Conservation (phyloP, 2,888 invertebrate genomes). For the Cheilosia vulpina region DNA sequence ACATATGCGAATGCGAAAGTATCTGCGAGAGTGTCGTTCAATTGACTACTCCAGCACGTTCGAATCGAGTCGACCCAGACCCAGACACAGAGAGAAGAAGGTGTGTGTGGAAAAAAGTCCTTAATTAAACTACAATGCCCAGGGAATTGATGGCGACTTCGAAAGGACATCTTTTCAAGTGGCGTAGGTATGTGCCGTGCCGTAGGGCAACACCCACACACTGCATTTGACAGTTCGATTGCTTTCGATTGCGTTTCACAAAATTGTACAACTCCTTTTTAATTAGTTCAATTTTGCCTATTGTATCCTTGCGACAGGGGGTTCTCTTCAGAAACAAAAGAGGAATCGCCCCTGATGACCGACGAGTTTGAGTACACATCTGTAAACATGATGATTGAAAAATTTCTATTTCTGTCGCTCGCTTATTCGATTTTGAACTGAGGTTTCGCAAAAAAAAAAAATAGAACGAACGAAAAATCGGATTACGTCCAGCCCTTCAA, state of each 20-base stretch:
- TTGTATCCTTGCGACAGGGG: constrained; percentile 34
- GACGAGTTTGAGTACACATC: not conserved
- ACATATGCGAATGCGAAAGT: constrained; percentile 6
- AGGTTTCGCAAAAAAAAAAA: not conserved
- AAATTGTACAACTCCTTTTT: constrained; percentile 60
- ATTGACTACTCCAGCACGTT: constrained; percentile 66
- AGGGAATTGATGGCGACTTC: constrained; percentile 59
- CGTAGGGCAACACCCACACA: constrained; percentile 48
- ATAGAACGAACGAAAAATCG: constrained; percentile 24
- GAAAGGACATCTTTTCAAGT: constrained; percentile 71
- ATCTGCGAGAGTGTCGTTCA: constrained; percentile 21
- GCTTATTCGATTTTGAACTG: constrained; percentile 42
- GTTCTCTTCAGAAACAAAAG: constrained; percentile 2
- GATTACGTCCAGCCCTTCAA: constrained; percentile 31
- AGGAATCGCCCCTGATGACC: not conserved
- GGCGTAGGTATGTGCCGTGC: constrained; percentile 20
- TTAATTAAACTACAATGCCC: constrained; percentile 70
- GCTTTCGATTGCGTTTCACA: constrained; percentile 63
- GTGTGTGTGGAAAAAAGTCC: constrained; percentile 21
- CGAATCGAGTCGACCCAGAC: not conserved
- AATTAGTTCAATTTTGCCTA: constrained; percentile 72
- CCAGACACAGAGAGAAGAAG: not conserved
- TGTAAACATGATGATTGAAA: constrained; percentile 65
- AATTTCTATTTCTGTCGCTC: constrained; percentile 52
- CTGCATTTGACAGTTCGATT: constrained; percentile 75